phyloP scores from a whole-genome alignment of 2,888 invertebrate species.

The Drosophila monieri region DNA sequence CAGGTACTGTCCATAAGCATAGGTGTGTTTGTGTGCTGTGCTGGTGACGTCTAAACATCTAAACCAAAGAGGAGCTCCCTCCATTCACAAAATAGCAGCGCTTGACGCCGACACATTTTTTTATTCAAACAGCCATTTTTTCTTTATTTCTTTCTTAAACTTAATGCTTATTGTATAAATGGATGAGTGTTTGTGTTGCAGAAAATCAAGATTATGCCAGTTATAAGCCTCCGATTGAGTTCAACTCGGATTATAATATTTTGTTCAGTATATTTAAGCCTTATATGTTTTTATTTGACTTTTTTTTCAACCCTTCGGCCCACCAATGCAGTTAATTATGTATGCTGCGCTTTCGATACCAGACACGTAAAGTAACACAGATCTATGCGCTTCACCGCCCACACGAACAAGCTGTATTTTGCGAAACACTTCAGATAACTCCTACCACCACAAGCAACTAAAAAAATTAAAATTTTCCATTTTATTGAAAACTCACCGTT shows the following conservation, averaged over 20 bases:
- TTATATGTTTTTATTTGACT: neutral
- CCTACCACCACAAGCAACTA: neutral
- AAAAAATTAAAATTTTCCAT: neutral
- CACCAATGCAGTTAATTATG: neutral
- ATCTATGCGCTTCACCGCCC: neutral
- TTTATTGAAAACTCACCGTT: conserved; percentile 1
- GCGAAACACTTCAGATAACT: neutral
- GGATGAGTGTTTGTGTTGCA: too few relatives aligned
- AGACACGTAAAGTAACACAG: neutral
- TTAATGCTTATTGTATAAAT: conserved; percentile 30
- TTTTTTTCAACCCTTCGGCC: neutral
- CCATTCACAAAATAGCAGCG: conserved; percentile 17
- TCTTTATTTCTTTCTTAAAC: conserved; percentile 2
- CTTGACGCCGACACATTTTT: conserved; percentile 22
- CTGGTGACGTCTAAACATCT: conserved; percentile 65
- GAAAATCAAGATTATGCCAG: conserved; percentile 29
- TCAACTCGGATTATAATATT: neutral
- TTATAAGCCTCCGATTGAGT: neutral
- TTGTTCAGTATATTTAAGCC: neutral
- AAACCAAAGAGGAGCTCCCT: neutral
- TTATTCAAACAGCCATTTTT: conserved; percentile 19
- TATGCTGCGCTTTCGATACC: neutral
- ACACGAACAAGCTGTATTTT: neutral
- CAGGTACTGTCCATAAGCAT: neutral
- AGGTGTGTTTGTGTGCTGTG: conserved; percentile 15